phyloP scores from a whole-genome alignment of 2,797 vertebrate species.

The Fringilla coelebs region DNA sequence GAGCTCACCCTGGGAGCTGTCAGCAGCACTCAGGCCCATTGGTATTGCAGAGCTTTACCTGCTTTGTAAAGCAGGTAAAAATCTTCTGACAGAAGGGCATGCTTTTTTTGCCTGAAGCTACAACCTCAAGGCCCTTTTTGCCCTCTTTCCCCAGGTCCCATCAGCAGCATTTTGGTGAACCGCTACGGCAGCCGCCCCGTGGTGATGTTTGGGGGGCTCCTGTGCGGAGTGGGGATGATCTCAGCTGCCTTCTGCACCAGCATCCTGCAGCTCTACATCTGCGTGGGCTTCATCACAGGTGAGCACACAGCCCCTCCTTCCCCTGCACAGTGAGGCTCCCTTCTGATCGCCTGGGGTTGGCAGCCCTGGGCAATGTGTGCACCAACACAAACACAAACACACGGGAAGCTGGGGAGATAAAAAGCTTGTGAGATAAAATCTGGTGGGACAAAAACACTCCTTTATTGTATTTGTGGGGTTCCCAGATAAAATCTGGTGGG shows the following conservation, averaged over 20 bases:
- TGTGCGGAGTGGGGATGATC: slow-evolving; percentile 80
- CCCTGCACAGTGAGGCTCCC: not conserved
- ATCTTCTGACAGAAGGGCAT: too few relatives aligned
- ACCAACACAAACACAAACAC: accelerated
- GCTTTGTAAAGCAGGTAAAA: too few relatives aligned
- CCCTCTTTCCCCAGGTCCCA: slow-evolving; percentile 70
- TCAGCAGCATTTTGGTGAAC: slow-evolving; percentile 82
- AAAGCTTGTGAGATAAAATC: not conserved
- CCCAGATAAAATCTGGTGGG: not conserved
- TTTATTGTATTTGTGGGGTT: too few relatives aligned
- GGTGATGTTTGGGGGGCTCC: slow-evolving; percentile 81
- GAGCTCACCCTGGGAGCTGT: not conserved
- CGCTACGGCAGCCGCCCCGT: slow-evolving; percentile 81
- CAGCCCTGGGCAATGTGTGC: not conserved
- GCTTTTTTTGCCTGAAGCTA: too few relatives aligned
- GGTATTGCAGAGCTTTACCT: not conserved
- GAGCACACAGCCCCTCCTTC: not conserved
- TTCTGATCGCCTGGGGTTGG: not conserved
- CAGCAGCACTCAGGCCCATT: not conserved
- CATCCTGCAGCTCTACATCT: slow-evolving; percentile 83
- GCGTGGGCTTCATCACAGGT: slow-evolving; percentile 84
- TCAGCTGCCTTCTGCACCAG: slow-evolving; percentile 80
- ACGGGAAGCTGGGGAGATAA: not conserved
- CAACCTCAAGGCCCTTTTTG: not conserved
- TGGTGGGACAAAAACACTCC: not conserved